phyloP scores from a whole-genome alignment of 2,797 vertebrate species.

The Pseudomugil tenellus region DNA sequence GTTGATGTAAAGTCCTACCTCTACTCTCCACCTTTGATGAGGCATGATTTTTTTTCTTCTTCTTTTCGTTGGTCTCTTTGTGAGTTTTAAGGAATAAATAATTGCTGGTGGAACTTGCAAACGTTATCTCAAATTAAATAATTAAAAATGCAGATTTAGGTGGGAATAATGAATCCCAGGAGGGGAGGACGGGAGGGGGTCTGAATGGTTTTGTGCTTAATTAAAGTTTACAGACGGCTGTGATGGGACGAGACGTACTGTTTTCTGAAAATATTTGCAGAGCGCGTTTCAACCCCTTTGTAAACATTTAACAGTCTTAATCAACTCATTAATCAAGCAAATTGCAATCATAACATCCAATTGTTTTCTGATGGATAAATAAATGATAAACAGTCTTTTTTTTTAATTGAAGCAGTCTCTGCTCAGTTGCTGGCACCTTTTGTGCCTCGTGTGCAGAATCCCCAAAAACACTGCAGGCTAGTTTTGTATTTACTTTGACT shows the following conservation, averaged over 20 bases:
- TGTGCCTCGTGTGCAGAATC: slow-evolving; percentile 48
- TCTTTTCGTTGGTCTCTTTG: slow-evolving; percentile 52
- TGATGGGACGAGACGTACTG: slow-evolving; percentile 74
- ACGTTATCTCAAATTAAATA: slow-evolving; percentile 81
- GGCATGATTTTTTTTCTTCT: slow-evolving; percentile 33
- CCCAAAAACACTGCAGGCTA: slow-evolving; percentile 28
- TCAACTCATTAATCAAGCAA: slow-evolving; percentile 85
- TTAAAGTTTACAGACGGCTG: slow-evolving; percentile 82
- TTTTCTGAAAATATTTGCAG: slow-evolving; percentile 80
- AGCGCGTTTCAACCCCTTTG: slow-evolving; percentile 75
- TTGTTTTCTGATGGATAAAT: slow-evolving; percentile 81
- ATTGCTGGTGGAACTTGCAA: slow-evolving; percentile 70
- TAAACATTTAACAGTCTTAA: slow-evolving; percentile 83
- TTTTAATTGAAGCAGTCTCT: slow-evolving; percentile 63
- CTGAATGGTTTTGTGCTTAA: slow-evolving; percentile 78
- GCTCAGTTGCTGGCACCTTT: slow-evolving; percentile 47
- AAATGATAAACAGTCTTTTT: slow-evolving; percentile 76
- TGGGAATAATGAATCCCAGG: slow-evolving; percentile 83
- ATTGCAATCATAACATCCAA: slow-evolving; percentile 83
- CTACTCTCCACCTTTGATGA: slow-evolving; percentile 49
- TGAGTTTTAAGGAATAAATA: slow-evolving; percentile 75
- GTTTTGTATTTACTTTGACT: slow-evolving; percentile 31
- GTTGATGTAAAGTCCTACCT: slow-evolving; percentile 4
- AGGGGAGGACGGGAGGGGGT: slow-evolving; percentile 46
- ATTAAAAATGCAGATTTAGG: slow-evolving; percentile 87